Conservation (phyloP, 92 coral and sea anemone species). For the Palythoa grandis region DNA sequence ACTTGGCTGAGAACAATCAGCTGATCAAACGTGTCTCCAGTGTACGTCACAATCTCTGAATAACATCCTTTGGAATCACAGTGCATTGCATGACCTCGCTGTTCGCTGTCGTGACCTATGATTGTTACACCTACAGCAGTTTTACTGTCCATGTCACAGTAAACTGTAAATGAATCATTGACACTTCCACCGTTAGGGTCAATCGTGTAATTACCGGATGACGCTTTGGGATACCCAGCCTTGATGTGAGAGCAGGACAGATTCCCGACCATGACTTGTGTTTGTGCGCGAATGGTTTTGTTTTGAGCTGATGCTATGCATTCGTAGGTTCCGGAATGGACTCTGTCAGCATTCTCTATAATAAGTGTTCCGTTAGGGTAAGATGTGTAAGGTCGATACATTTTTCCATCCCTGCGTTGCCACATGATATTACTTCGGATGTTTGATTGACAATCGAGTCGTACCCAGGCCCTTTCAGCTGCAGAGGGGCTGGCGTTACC, state of each 20-base stretch:
- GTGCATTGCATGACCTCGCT: not conserved
- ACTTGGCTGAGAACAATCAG: not conserved
- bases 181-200: not conserved
- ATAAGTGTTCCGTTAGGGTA: no score
- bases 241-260: constrained; percentile 5
- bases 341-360: no score
- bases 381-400: no score
- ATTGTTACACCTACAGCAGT: not conserved
- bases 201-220: no score
- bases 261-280: not conserved
- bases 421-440: no score
- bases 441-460: no score
- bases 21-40: not conserved
- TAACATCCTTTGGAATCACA: not conserved
- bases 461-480: no score
- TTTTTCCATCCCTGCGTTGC: no score
- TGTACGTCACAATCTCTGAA: not conserved
- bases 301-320: not conserved
- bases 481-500: no score
- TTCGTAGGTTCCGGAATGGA: not conserved
- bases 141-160: not conserved
- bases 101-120: not conserved
- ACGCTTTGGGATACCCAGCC: not conserved
- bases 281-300: not conserved
- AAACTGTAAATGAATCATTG: not conserved